phyloP scores from a whole-genome alignment of 1,140 invertebrate genomes.

The Drosophila pectinifera region DNA sequence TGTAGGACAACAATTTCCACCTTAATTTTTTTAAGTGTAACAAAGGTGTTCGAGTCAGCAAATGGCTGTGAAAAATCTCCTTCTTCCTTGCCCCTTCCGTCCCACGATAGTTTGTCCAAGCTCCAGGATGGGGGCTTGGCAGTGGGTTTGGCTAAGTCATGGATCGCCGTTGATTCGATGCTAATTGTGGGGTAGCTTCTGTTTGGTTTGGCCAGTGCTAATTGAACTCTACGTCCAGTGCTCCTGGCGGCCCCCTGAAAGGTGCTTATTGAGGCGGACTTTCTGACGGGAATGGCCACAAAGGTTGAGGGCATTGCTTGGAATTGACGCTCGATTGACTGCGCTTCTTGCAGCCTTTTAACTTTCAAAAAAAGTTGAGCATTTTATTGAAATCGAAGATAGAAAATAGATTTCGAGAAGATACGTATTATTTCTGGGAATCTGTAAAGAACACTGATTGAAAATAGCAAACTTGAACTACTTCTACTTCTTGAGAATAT shows the following conservation, averaged over 20 bases:
- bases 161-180: conserved; percentile 55
- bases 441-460: no score
- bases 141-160: conserved; percentile 14
- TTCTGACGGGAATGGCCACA: conserved; percentile 18
- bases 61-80: conserved; percentile 54
- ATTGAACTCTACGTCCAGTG: conserved; percentile 55
- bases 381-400: no score
- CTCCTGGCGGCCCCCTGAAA: not conserved
- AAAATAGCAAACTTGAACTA: no score
- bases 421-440: no score
- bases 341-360: not conserved
- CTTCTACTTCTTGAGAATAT: no score
- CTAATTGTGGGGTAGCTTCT: conserved; percentile 67
- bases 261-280: conserved; percentile 44
- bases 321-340: conserved; percentile 15
- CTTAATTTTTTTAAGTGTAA: not conserved
- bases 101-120: conserved; percentile 29
- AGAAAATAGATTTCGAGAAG: no score
- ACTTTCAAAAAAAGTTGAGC: no score
- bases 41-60: conserved; percentile 11
- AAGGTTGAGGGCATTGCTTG: conserved; percentile 9
- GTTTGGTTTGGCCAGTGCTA: conserved; percentile 63
- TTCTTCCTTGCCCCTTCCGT: conserved; percentile 16
- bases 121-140: conserved; percentile 5
- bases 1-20: no score